Evolutionary conservation across 64 coral and sea anemone species (phyloP).

Genomic region (Montipora cactus): DNA sequence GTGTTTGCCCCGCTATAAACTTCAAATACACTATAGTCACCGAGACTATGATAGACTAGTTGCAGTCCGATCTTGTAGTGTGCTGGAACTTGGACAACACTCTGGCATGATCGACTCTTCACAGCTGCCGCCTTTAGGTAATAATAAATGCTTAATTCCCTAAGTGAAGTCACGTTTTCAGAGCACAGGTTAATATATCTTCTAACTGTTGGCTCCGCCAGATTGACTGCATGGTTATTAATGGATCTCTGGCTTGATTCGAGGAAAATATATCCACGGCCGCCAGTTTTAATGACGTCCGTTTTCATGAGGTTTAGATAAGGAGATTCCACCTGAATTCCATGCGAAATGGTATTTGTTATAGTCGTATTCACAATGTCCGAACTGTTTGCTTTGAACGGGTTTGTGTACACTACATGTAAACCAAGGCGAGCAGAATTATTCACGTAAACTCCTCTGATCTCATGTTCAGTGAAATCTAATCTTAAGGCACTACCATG

Average conservation of each 20-base stretch:
- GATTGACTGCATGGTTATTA: constrained; percentile 26
- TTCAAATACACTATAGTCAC: background rate
- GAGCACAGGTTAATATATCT: constrained; percentile 29
- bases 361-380: constrained; percentile 50
- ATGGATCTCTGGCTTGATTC: constrained; percentile 15
- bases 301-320: constrained; percentile 17
- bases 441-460: constrained; percentile 38
- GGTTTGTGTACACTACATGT: constrained; percentile 54
- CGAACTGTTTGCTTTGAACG: background rate
- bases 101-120: constrained; percentile 4
- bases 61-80: constrained; percentile 61
- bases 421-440: constrained; percentile 43
- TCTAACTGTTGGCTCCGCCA: constrained; percentile 19
- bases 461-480: constrained; percentile 61
- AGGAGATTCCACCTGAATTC: constrained; percentile 42
- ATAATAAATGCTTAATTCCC: background rate
- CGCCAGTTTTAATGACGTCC: constrained; percentile 32
- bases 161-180: constrained; percentile 41
- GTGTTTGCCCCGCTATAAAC: constrained; percentile 46
- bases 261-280: constrained; percentile 17
- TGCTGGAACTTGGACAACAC: background rate
- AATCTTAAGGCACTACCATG: constrained; percentile 68
- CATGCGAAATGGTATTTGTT: constrained; percentile 34
- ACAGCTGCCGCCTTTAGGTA: background rate
- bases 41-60: constrained; percentile 28